These are phyloP conservation scores for Acanthaster planci DNA, from an alignment of 35 echinoderm and acorn worm genomes.

Conservation along the genomic window DNA sequence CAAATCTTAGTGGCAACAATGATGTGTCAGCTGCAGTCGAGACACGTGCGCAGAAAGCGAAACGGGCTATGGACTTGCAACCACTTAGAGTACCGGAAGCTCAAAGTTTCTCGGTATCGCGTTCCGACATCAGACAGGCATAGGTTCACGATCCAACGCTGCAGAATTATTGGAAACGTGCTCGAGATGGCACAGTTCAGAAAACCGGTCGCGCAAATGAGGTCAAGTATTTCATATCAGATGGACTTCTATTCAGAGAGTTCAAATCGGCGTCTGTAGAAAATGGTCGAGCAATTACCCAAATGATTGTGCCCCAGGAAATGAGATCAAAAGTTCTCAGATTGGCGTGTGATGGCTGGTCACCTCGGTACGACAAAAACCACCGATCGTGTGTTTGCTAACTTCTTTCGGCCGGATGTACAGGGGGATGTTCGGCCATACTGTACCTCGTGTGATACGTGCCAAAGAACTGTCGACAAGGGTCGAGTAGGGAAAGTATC, in stretches of 20 bases:
- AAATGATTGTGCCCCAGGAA: constrained; percentile 28
- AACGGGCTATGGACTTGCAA: not conserved
- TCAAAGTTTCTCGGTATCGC: not conserved
- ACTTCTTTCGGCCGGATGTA: constrained; percentile 67
- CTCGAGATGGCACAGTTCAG: not conserved
- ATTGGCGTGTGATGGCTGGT: not conserved
- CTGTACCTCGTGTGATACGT: constrained; percentile 69
- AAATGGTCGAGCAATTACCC: constrained; percentile 6
- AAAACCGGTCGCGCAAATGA: constrained; percentile 11
- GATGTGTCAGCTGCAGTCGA: not conserved
- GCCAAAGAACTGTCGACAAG: constrained; percentile 53
- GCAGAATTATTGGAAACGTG: not conserved
- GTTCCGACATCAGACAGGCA: not conserved
- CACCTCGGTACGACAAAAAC: constrained; percentile 14
- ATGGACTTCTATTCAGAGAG: constrained; percentile 18
- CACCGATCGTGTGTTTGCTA: not conserved
- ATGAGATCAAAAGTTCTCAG: not conserved
- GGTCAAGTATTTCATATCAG: not conserved
- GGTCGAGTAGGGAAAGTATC: constrained; percentile 49
- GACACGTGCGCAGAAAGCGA: constrained; percentile 18
- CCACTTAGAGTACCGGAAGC: not conserved
- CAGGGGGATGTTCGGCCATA: constrained; percentile 27
- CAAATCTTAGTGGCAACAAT: not conserved
- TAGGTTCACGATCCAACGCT: not conserved
- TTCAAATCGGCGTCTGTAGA: constrained; percentile 30